phyloP scores from a whole-genome alignment of 2,888 invertebrate species.

The Dioctria rufipes region DNA sequence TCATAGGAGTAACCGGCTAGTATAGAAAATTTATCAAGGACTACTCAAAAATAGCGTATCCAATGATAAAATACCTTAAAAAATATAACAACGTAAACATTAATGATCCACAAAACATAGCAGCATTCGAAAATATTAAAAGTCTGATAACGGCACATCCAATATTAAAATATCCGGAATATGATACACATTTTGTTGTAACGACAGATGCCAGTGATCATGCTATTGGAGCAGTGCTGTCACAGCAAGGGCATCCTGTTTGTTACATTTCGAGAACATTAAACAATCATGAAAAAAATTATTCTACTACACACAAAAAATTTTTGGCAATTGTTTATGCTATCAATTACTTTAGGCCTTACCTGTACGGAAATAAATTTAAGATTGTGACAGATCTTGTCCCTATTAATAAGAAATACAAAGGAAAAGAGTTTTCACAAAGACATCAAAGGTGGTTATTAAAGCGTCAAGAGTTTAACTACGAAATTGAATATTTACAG shows the following conservation, averaged over 20 bases:
- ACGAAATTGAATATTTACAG: constrained; percentile 57
- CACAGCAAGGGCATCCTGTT: constrained; percentile 49
- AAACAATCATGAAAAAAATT: constrained; percentile 41
- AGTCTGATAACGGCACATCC: constrained; percentile 47
- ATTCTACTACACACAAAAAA: constrained; percentile 32
- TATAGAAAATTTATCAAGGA: constrained; percentile 55
- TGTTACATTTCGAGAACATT: constrained; percentile 43
- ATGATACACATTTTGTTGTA: constrained; percentile 48
- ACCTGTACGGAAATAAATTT: constrained; percentile 56
- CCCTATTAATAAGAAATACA: constrained; percentile 56
- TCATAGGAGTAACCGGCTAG: constrained; percentile 53
- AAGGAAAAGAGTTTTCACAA: constrained; percentile 55
- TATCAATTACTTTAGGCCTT: constrained; percentile 56
- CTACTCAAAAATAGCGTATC: constrained; percentile 56
- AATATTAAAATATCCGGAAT: constrained; percentile 58
- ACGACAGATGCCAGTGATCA: constrained; percentile 57
- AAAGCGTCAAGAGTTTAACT: constrained; percentile 55
- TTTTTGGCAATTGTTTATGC: constrained; percentile 39
- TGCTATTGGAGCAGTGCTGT: constrained; percentile 55
- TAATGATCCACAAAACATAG: constrained; percentile 56
- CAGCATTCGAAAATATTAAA: constrained; percentile 58
- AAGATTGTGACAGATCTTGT: constrained; percentile 56
- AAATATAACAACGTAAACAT: constrained; percentile 55
- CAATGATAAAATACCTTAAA: constrained; percentile 58
- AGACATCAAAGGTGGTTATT: constrained; percentile 54